Evolutionary conservation across 2,797 vertebrate genomes (phyloP).

Genomic region (Scolopax bukidnonensis): DNA sequence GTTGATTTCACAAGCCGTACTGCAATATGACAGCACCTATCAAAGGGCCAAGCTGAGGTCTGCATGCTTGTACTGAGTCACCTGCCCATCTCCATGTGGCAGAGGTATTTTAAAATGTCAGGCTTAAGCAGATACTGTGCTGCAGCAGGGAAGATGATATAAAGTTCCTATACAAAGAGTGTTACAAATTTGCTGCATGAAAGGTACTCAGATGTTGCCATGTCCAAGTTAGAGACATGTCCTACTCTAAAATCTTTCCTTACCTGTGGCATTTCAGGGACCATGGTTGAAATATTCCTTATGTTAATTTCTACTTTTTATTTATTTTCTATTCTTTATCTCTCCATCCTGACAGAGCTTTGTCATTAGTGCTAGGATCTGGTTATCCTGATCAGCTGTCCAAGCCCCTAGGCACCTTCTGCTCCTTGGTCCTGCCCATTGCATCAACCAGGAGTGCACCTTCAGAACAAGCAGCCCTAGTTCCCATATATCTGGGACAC

Average conservation of each 20-base stretch:
- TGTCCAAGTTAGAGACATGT: not conserved
- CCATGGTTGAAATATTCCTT: not conserved
- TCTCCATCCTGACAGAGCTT: not conserved
- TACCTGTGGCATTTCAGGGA: not conserved
- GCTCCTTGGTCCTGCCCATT: not conserved
- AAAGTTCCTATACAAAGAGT: not conserved
- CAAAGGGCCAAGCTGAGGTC: not conserved
- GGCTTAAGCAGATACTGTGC: not conserved
- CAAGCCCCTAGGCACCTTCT: not conserved
- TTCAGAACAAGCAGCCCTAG: not conserved
- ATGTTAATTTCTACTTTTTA: not conserved
- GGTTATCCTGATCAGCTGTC: not conserved
- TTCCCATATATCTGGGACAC: not conserved
- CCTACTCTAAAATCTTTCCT: not conserved
- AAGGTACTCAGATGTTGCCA: not conserved
- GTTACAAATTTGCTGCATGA: not conserved
- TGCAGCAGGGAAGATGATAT: not conserved
- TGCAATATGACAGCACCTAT: not conserved
- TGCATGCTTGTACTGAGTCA: not conserved
- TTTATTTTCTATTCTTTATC: not conserved
- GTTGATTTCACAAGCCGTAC: not conserved
- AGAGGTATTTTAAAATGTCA: not conserved
- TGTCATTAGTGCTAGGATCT: not conserved
- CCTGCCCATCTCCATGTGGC: not conserved
- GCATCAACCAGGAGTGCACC: accelerated